These are phyloP conservation scores for Copsychus sechellarum DNA, from an alignment of 2,113 vertebrate genomes.

Conservation along the genomic window DNA sequence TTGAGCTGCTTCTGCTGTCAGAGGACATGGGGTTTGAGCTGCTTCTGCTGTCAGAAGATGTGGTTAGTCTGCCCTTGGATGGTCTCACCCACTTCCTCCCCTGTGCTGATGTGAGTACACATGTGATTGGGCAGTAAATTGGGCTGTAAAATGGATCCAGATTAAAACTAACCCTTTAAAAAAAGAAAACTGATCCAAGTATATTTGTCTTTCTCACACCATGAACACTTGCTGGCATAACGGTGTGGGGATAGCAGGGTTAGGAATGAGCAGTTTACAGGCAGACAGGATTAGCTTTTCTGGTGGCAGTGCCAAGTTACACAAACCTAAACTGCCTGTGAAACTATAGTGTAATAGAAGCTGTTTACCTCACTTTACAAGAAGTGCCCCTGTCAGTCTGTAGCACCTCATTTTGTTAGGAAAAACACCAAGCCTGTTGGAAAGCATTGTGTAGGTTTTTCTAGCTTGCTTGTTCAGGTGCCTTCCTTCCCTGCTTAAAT, in stretches of 20 bases:
- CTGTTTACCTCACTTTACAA: conserved; percentile 42
- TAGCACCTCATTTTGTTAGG: conserved; percentile 51
- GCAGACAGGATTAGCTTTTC: conserved; percentile 31
- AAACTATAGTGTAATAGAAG: conserved; percentile 37
- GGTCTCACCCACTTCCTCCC: not conserved
- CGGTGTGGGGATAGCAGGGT: not conserved
- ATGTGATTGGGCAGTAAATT: not conserved
- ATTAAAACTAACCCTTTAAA: not conserved
- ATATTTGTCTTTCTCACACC: conserved; percentile 1
- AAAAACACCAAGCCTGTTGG: conserved; percentile 24
- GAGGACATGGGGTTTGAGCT: not conserved
- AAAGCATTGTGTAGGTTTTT: conserved; percentile 51
- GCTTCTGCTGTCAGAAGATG: not conserved
- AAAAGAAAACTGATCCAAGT: not conserved
- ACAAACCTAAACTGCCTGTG: conserved; percentile 45
- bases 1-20: not conserved
- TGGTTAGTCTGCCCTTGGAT: not conserved
- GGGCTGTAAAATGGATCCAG: not conserved
- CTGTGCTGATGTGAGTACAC: not conserved
- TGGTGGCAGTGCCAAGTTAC: conserved; percentile 43
- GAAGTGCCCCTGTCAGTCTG: conserved; percentile 29
- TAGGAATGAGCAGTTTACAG: conserved; percentile 39
- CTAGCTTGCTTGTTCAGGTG: conserved; percentile 60
- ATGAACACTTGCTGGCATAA: not conserved
- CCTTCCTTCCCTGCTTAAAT: conserved; percentile 8